These are phyloP conservation scores for Scartelaos histophorus DNA, from an alignment of 2,113 vertebrate genomes.

Conservation along the genomic window DNA sequence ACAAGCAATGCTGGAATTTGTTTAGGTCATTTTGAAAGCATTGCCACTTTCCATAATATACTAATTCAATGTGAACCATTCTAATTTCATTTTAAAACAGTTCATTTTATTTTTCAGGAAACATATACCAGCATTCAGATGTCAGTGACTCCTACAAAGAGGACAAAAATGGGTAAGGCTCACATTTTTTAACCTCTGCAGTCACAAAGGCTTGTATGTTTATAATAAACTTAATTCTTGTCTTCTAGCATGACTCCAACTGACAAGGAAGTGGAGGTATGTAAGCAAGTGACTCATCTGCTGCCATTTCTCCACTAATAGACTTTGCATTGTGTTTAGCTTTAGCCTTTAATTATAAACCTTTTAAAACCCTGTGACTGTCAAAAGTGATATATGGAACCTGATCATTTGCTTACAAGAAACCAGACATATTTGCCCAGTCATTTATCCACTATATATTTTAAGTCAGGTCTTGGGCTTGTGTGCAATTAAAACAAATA, in stretches of 20 bases:
- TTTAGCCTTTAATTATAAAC: constrained; percentile 4
- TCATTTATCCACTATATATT: background rate
- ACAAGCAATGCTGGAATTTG: background rate
- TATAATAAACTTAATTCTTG: background rate
- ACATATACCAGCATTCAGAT: constrained; percentile 48
- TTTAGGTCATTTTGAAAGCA: background rate
- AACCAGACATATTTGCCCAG: background rate
- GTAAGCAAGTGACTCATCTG: constrained; percentile 12
- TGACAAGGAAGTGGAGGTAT: constrained; percentile 94
- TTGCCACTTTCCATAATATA: background rate
- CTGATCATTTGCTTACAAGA: background rate
- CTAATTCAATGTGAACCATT: background rate
- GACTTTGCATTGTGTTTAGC: background rate
- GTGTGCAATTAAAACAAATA: no score
- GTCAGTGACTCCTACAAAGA: constrained; percentile 42
- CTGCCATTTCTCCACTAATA: background rate
- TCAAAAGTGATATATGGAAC: constrained; percentile 3
- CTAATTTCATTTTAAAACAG: background rate
- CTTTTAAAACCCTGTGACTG: background rate
- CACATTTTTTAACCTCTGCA: background rate
- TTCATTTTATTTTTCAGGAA: constrained; percentile 40
- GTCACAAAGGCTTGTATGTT: background rate
- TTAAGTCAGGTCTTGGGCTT: no score
- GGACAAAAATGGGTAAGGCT: constrained; percentile 62
- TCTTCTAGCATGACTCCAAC: constrained; percentile 78